Evolutionary conservation across 2,888 invertebrate species (phyloP).

Genomic region (Diloba caeruleocephala): DNA sequence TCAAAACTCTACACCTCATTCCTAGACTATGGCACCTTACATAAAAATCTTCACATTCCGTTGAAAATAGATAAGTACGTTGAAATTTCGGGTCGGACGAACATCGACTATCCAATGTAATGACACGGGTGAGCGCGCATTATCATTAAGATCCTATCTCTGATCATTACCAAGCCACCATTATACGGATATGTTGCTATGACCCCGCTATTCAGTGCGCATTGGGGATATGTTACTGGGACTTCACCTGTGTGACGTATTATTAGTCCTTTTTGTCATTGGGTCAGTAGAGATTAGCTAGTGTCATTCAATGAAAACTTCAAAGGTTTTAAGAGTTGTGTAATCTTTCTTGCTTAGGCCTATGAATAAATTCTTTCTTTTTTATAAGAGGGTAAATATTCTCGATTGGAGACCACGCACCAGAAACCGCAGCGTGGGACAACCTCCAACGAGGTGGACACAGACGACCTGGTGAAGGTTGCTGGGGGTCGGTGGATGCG

Average conservation of each 20-base stretch:
- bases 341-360: too few species aligned
- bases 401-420: too few species aligned
- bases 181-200: constrained; percentile 60
- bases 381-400: too few species aligned
- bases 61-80: constrained; percentile 55
- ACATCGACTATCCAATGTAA: constrained; percentile 67
- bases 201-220: constrained; percentile 45
- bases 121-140: constrained; percentile 71
- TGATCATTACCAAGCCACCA: constrained; percentile 73
- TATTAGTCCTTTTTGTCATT: constrained; percentile 29
- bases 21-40: constrained; percentile 5
- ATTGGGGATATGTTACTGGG: constrained; percentile 39
- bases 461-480: too few species aligned
- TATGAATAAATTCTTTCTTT: too few species aligned
- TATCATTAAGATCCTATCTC: constrained; percentile 83
- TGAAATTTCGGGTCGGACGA: constrained; percentile 54
- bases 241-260: constrained; percentile 40
- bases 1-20: not conserved
- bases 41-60: constrained; percentile 47
- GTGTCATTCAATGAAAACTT: constrained; percentile 4
- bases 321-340: constrained; percentile 11
- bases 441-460: too few species aligned
- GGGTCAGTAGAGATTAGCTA: constrained; percentile 12
- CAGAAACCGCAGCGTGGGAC: too few species aligned
- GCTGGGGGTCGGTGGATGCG: too few species aligned